Evolutionary conservation across 1,140 invertebrate species (phyloP), one percentile per base, ranked within the genome.

Genomic region (Drosophila mauritiana): DNA sequence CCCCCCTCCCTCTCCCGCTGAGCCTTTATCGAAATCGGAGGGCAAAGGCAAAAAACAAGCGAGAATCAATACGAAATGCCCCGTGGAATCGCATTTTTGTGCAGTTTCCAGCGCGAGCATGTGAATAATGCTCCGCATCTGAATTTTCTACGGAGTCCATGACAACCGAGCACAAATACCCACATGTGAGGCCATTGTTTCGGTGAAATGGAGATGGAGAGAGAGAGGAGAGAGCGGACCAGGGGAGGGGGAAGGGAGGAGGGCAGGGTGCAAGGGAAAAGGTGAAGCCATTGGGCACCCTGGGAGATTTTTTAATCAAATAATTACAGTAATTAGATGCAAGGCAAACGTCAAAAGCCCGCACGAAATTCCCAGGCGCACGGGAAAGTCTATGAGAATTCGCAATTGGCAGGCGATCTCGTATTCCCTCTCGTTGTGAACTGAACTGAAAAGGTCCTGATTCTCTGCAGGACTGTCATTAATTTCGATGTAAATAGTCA

Each of bases 251-350:
- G 36, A 55, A 17, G 11, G 20, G 42, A 40, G 55, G 52, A 20
- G 70, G 59, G 34, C 43, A 22, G 43, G 34, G 34, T 17, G 62
- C 37, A 31, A 42, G 17, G 7, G 34, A 63, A 65, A 75, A 54
- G 76, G 49, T 57, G 40, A 72, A 69, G 64, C 72, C 65, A 62
- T 43, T 78, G 56, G 63, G 67, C 80, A 68, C 84, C 85, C 84
- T 90, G 80, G 84, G 84, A 88, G 84, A 88, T 80, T 88, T 88
- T 83, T 80, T 78, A 89, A 88, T 88, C 80, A 88, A 88, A 80
- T 88, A 88, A 88, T 88, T 80, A 84, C 77, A 89, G 68, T 88
- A 89, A 88, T 88, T 89, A 84, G 52, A 62, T 76, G 75, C 65
- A 72, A 31, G 79, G 58, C 48, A 65, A 82, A 82, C 68, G 65